phyloP scores from a whole-genome alignment of 2,113 vertebrate genomes.

The Mesembrinibis cayennensis region DNA sequence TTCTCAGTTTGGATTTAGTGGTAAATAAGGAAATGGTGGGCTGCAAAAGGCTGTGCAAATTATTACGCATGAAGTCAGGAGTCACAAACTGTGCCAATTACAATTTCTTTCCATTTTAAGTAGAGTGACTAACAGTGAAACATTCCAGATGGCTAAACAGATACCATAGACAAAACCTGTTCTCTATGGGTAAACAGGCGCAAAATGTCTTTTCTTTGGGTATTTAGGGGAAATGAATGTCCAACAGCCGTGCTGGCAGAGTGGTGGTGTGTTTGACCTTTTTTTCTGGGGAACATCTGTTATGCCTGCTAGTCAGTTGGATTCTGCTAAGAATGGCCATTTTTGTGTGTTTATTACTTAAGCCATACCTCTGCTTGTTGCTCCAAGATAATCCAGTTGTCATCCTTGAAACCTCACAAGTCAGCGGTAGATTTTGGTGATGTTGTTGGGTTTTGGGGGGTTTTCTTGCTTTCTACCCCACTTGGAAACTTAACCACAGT shows the following conservation, averaged over 20 bases:
- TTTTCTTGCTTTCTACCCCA: background rate
- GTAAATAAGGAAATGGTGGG: background rate
- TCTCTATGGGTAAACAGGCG: background rate
- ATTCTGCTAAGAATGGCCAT: background rate
- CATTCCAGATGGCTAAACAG: conserved; percentile 45
- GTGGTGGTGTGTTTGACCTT: background rate
- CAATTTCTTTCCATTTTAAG: conserved; percentile 49
- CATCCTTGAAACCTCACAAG: background rate
- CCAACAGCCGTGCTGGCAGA: background rate
- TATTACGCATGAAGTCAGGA: conserved; percentile 8
- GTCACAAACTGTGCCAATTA: conserved; percentile 37
- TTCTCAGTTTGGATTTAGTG: conserved; percentile 32
- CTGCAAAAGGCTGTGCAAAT: conserved; percentile 43
- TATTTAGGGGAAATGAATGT: background rate
- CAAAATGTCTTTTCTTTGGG: background rate
- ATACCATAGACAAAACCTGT: conserved; percentile 22
- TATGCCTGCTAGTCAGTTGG: background rate
- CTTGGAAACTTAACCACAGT: background rate
- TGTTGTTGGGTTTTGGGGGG: background rate
- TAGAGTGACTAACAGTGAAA: conserved; percentile 38
- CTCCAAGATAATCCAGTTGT: background rate
- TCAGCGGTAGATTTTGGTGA: background rate
- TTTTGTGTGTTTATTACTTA: background rate
- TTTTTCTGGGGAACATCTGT: background rate
- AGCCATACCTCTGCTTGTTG: background rate